phyloP scores from a whole-genome alignment of 2,888 invertebrate genomes.

The Hirudinaria manillensis region DNA sequence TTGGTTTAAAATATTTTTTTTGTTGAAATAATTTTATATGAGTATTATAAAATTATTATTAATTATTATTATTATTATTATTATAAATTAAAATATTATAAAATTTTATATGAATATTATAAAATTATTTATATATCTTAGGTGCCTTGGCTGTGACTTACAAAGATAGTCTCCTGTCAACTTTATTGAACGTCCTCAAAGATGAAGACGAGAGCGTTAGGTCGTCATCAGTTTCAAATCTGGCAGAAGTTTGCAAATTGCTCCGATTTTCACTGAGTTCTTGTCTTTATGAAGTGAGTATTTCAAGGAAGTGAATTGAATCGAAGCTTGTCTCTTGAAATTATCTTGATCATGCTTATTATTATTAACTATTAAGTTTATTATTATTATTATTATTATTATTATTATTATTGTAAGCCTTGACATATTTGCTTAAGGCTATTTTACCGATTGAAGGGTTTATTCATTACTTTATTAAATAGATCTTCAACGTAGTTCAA shows the following conservation, averaged over 20 bases:
- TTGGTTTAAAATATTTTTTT: conserved; percentile 43
- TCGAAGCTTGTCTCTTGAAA: background rate
- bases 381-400: too few relatives aligned
- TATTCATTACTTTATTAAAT: conserved; percentile 40
- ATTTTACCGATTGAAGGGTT: background rate
- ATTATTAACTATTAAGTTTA: too few relatives aligned
- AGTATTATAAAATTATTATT: conserved; percentile 16
- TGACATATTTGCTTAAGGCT: too few relatives aligned
- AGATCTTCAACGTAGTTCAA: conserved; percentile 69
- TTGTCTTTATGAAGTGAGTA: conserved; percentile 65
- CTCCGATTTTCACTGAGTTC: conserved; percentile 69
- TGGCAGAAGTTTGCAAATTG: conserved; percentile 72
- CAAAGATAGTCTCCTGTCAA: conserved; percentile 66
- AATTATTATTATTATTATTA: conserved; percentile 11
- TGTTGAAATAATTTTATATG: background rate
- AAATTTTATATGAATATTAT: background rate
- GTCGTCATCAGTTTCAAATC: conserved; percentile 74
- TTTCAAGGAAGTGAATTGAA: background rate
- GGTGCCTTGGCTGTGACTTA: conserved; percentile 69
- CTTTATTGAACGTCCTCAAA: conserved; percentile 66
- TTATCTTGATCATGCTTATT: too few relatives aligned
- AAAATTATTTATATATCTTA: conserved; percentile 52
- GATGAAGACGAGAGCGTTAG: conserved; percentile 69
- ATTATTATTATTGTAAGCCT: too few relatives aligned
- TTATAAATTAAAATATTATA: background rate